phyloP scores from a whole-genome alignment of 2,113 vertebrate species.

The Pleuronectes platessa region DNA sequence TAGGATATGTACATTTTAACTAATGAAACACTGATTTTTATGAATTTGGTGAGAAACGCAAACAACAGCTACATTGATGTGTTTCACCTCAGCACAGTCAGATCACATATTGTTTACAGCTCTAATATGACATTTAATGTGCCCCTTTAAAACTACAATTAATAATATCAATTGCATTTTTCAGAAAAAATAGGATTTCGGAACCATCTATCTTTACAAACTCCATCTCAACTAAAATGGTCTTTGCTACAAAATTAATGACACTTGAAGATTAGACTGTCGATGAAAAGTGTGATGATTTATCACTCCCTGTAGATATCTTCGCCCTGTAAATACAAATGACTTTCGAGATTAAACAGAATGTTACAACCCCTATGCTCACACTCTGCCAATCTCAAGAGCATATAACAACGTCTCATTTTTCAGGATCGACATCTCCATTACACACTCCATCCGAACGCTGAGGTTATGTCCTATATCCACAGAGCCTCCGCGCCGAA shows the following conservation, averaged over 20 bases:
- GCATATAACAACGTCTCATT: conserved; percentile 12
- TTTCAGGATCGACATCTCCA: conserved; percentile 11
- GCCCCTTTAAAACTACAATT: not conserved
- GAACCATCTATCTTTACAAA: not conserved
- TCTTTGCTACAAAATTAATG: not conserved
- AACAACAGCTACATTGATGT: no score
- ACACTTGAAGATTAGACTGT: not conserved
- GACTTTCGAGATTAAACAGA: not conserved
- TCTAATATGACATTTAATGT: not conserved
- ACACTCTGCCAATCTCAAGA: not conserved
- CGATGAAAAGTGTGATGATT: conserved; percentile 3
- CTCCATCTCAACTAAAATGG: not conserved
- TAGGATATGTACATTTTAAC: no score
- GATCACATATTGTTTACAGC: not conserved
- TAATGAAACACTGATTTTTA: no score
- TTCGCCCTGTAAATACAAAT: not conserved
- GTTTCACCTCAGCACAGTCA: no score
- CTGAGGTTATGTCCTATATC: conserved; percentile 39
- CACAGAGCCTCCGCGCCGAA: conserved; percentile 21
- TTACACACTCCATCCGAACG: conserved; percentile 18
- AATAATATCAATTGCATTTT: not conserved
- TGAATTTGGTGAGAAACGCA: no score
- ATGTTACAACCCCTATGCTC: conserved; percentile 3
- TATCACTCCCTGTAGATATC: conserved; percentile 8
- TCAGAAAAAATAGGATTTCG: not conserved